Base-by-base conservation (phyloP, 2,797 vertebrate species). In the Leuciscus waleckii region DNA sequence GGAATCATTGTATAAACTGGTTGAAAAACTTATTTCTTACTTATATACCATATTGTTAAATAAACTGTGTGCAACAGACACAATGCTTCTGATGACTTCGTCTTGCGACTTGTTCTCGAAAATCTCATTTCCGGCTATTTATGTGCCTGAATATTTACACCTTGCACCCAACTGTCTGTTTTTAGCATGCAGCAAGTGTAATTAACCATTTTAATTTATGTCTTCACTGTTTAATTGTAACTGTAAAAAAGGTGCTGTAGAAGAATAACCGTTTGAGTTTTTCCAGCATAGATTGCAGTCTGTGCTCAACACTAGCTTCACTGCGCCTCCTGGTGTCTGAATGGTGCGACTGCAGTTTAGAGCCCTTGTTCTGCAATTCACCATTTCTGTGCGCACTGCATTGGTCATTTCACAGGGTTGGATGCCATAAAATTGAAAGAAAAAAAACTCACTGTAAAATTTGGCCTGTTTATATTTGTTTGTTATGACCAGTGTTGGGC, bases 1-100 rank as follows among this genome's bases (percentile, higher is more conserved):
- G 91, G 95, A 97, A 97, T 97, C 96, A 96, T 96, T 99, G 97
- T 99, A 98, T 96, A 98, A 97, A 97, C 96, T 95, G 96, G 96
- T 97, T 96, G n/a, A 97, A 93, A 46, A 86, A 94, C 96, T 97
- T 95, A 96, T 99, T 99, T 98, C 97, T 97, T 98, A 97, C 97
- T 97, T 97, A 94, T 97, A 97, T 97, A 97, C 96, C 96, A 97
- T 98, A 97, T 98, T 98, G 97, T 98, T 98, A 97, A 98, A 99
- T 98, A 98, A 99, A 98, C 97, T 97, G 96, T 97, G 97, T 97
- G 96, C 96, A 98, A 96, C 96, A 97, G 97, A 96, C 94, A 95
- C 96, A 95, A 92, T 93, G 91, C 94, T 93, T 94, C 94, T 94
- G 93, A 92, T 78, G 93, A 79, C 67, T 46, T 71, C 2, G 21